Percentiles rank a stretch among this genome's conserved stretches.
phyloP scores from a whole-genome alignment of 2,113 vertebrate genomes.

The Etheostoma cragini region DNA sequence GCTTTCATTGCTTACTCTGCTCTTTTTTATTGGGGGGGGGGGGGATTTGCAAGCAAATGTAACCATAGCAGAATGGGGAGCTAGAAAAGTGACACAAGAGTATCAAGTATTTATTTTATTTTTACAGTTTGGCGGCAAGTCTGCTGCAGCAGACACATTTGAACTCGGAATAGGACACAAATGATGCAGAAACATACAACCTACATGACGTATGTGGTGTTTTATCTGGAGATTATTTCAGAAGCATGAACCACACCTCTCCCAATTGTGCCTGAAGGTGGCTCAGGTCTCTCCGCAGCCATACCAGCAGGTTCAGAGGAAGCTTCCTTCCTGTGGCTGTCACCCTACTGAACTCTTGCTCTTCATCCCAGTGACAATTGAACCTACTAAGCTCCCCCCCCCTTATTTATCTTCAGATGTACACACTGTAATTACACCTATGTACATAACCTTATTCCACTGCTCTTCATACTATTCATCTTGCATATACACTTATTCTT shows the following conservation, averaged over 20 bases:
- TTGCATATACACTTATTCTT: too few relatives aligned
- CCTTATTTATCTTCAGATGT: too few relatives aligned
- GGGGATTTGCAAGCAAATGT: slow-evolving; percentile 53
- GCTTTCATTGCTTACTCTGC: slow-evolving; percentile 64
- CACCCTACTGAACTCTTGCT: too few relatives aligned
- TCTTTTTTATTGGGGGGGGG: slow-evolving; percentile 5
- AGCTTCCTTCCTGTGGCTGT: too few relatives aligned
- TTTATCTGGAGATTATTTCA: slow-evolving; percentile 1
- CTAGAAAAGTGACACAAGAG: slow-evolving; percentile 28
- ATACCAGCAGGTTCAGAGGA: too few relatives aligned
- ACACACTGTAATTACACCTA: too few relatives aligned
- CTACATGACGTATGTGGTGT: not conserved
- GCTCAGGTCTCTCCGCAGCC: too few relatives aligned
- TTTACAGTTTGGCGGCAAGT: slow-evolving; percentile 21
- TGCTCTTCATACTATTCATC: too few relatives aligned
- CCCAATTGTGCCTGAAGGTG: not conserved
- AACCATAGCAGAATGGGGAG: slow-evolving; percentile 30
- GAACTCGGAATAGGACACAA: slow-evolving; percentile 30
- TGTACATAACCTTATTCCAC: too few relatives aligned
- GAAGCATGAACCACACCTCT: slow-evolving; percentile 3
- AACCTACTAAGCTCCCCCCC: too few relatives aligned
- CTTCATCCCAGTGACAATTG: too few relatives aligned
- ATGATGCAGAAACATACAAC: slow-evolving; percentile 33
- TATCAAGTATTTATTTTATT: slow-evolving; percentile 22
- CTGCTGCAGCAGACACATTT: slow-evolving; percentile 34